Evolutionary conservation across 2,888 invertebrate genomes (phyloP), one percentile per base, ranked within the genome.

Genomic region (Melanophora roralis): DNA sequence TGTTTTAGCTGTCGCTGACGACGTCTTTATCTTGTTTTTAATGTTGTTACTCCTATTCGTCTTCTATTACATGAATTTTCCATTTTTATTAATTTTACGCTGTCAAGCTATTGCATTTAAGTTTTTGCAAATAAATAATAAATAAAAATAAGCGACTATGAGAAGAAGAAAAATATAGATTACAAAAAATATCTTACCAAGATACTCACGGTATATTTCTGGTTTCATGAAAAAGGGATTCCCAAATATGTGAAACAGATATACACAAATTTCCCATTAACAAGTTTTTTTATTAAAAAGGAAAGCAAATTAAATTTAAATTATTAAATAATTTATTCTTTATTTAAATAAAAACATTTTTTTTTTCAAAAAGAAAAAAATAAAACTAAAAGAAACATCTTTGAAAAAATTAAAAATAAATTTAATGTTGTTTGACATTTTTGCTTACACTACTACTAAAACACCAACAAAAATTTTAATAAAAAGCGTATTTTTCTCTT

Each of bases 61-160:
- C 62, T 64, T 55, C 62, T 62, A 71, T 27, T 51, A 71, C 67
- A 65, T 75, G 68, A 68, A 79, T 75, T 68, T 73, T 76, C 51
- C 76, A 73, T 76, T 80, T 80, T 62, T 76, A 80, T 80, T 80
- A 80, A 80, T 80, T 80, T 80, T 80, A 73, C 72, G 80, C 80
- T 80, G 80, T 80, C 80, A 80, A 68, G 9, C 68, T 73, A 59
- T 67, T 32, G 64, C 75, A 76, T 36, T 57, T 72, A 62, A 57
- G 47, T 65, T 21, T 23, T n/a, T n/a, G n/a, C n/a, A n/a, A n/a
- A n/a, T n/a, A n/a, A n/a, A 68, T 14, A 49, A 62, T 21, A 64
- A 43, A 55, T 3, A 55, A 57, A 19, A 73, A 67, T 21, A 38
- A 11, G 9, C 11, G 38, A 69, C 57, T 38, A 59, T 32, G 49